Evolutionary conservation across 2,797 vertebrate species (phyloP).

Genomic region (Holocentrus rufus): DNA sequence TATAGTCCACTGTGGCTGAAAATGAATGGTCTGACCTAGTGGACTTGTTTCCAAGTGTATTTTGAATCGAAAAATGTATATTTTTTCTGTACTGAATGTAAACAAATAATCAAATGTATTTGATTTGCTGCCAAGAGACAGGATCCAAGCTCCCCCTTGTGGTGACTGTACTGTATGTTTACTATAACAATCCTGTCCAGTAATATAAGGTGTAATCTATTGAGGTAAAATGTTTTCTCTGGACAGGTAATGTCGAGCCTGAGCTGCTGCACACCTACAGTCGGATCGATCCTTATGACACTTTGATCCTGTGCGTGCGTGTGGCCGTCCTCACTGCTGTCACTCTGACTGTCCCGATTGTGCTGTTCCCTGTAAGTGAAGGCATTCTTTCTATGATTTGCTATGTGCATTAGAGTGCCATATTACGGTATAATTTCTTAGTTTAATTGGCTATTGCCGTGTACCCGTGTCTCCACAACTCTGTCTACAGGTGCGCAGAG

Average conservation of each 20-base stretch:
- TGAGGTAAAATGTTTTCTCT: background rate
- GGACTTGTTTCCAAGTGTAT: no score
- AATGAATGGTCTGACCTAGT: no score
- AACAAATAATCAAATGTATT: background rate
- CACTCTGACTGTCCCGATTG: slow-evolving; percentile 96
- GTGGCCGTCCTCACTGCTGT: slow-evolving; percentile 96
- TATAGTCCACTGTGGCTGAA: no score
- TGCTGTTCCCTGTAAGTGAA: slow-evolving; percentile 93
- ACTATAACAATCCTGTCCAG: background rate
- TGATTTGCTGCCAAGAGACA: background rate
- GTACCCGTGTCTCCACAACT: background rate
- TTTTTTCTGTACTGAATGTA: background rate
- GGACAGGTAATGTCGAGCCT: slow-evolving; percentile 87
- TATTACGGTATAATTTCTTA: background rate
- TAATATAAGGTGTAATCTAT: background rate
- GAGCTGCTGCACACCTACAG: slow-evolving; percentile 97
- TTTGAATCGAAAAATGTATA: background rate
- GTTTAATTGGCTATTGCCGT: background rate
- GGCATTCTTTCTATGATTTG: background rate
- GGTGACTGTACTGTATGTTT: slow-evolving; percentile 20
- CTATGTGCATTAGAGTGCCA: background rate
- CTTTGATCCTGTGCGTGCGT: slow-evolving; percentile 93
- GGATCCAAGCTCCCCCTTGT: slow-evolving; percentile 55
- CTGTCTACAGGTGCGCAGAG: slow-evolving; percentile 89
- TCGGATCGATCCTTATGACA: slow-evolving; percentile 91